phyloP scores from a whole-genome alignment of 2,888 invertebrate genomes.

The Mythimna ferrago region DNA sequence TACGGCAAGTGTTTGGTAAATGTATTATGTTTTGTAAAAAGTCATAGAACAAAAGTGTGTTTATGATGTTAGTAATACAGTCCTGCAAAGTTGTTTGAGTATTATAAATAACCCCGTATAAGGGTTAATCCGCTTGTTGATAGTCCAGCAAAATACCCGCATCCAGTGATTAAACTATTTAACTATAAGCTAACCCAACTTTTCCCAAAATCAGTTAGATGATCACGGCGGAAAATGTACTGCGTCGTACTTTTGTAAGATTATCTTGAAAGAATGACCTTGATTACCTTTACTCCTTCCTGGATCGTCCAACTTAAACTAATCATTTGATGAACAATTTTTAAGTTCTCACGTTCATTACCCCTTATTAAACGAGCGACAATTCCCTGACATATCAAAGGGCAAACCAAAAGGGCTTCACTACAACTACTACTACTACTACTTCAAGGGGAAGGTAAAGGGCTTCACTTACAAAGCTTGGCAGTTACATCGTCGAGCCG shows the following conservation, averaged over 20 bases:
- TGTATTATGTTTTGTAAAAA: no score
- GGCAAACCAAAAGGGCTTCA: background rate
- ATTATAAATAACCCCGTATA: no score
- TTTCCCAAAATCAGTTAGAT: background rate
- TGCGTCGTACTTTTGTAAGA: no score
- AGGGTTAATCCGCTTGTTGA: no score
- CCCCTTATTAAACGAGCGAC: no score
- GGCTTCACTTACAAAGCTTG: background rate
- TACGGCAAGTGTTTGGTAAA: no score
- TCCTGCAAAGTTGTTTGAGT: no score
- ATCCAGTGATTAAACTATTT: background rate
- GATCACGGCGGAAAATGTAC: no score
- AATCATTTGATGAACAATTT: background rate
- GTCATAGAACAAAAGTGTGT: no score
- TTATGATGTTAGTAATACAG: no score
- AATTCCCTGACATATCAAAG: background rate
- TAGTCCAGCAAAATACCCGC: background rate
- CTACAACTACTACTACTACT: background rate
- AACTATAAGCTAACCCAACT: background rate
- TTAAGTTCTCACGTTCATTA: background rate
- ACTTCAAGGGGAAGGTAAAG: no score
- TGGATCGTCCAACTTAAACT: background rate
- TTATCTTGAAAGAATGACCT: background rate
- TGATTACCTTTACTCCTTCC: background rate
- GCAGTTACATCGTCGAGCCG: no score